Base-by-base conservation (phyloP, 2,888 invertebrate species). In the Drosophila cognata region DNA sequence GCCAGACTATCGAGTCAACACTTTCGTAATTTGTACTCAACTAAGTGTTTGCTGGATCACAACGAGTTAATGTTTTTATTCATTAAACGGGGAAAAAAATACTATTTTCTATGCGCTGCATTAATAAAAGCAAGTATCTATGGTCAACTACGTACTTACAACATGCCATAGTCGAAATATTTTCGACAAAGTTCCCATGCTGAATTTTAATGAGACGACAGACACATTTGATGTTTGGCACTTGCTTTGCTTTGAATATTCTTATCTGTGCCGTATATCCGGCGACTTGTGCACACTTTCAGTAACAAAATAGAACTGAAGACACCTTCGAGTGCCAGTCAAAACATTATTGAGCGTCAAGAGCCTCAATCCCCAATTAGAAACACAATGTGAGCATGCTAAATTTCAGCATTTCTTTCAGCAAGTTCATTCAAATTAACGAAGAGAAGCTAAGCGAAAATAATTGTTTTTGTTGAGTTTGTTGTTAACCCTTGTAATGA, bases 201-300 rank as follows among this genome's bases (percentile, higher is more conserved):
- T 81, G 82, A 89, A 87, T 89, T 62, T 66, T 52, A 75, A 87
- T 80, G 51, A 61, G 53, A 18, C 11, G 31, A 33, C 21, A 56
- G 41, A 41, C 65, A 55, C 61, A 70, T 78, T 68, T 70, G 68
- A 33, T 55, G 48, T 21, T 35, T 21, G 2, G 18, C 29, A 21
- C 35, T 52, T 8, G 43, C 11, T 55, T 25, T 11, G 51, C 16
- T 48, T n/a, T 36, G n/a, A 35, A 35, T 56, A 31, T 69, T 53
- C 43, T 28, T 41, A 63, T 55, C 33, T 55, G 50, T 43, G 38
- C 21, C 70, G 41, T 53, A 16, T 48, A 38, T 33, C 41, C 71
- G 35, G 31, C 13, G 35, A 72, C 72, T 73, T 86, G 65, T 68
- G 90, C 41, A 28, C 76, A 84, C 90, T 75, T 81, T 74, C 84